Percentiles rank a stretch among this genome's conserved stretches.
Conservation (phyloP, 2,113 vertebrate genomes). For the Caloenas nicobarica region DNA sequence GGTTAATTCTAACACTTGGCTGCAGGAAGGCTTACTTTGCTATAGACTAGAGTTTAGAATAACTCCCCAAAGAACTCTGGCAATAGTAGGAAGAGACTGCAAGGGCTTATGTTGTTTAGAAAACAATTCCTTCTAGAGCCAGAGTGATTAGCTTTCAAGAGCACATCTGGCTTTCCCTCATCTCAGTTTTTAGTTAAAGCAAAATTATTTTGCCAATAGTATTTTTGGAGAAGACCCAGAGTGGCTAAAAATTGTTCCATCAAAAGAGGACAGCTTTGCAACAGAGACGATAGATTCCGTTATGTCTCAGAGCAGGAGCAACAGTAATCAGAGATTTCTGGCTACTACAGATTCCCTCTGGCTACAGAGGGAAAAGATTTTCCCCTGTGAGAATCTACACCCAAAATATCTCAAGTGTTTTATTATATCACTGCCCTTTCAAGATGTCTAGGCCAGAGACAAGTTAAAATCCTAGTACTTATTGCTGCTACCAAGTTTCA, state of each 20-base stretch:
- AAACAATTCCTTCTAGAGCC: constrained; percentile 24
- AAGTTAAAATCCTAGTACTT: not conserved
- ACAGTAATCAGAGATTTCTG: not conserved
- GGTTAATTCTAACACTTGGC: constrained; percentile 44
- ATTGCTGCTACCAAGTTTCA: not conserved
- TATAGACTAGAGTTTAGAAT: constrained; percentile 30
- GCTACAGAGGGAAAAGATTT: not conserved
- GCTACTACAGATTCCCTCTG: not conserved
- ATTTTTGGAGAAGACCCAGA: not conserved
- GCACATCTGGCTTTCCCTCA: not conserved
- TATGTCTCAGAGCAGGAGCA: not conserved
- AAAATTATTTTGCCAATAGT: not conserved
- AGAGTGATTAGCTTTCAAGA: constrained; percentile 9
- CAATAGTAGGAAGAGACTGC: not conserved
- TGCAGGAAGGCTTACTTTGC: constrained; percentile 41
- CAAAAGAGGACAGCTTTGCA: not conserved
- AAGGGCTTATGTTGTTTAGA: not conserved
- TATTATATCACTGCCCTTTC: not conserved
- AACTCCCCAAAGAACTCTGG: constrained; percentile 9
- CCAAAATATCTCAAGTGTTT: not conserved
- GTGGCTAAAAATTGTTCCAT: not conserved
- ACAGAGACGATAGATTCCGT: not conserved
- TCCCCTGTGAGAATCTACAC: not conserved
- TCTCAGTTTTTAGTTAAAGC: not conserved
- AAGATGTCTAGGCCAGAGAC: not conserved